Percentiles rank a stretch among this genome's conserved stretches.
Conservation (phyloP, 2,113 vertebrate species). For the Hypanus sabinus region DNA sequence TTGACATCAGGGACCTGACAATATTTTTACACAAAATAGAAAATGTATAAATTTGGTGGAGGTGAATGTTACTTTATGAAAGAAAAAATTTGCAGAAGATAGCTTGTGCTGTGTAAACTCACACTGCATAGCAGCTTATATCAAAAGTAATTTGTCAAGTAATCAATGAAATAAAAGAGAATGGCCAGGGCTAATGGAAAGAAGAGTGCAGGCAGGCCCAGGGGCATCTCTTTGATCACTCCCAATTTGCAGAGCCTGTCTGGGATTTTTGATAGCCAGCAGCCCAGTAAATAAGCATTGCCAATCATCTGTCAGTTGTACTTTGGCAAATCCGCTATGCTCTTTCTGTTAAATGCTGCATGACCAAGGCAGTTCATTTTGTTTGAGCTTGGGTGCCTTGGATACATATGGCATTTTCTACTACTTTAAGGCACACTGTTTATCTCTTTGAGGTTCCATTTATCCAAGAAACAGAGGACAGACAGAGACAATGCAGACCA, state of each 20-base stretch:
- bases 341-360: background rate
- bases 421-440: background rate
- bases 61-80: background rate
- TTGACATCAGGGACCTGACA: background rate
- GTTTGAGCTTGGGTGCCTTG: background rate
- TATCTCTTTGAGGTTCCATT: background rate
- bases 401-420: background rate
- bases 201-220: background rate
- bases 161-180: conserved; percentile 17
- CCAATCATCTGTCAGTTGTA: background rate
- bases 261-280: background rate
- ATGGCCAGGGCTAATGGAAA: background rate
- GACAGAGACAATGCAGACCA: background rate
- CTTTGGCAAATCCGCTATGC: background rate
- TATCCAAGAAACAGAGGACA: background rate
- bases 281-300: background rate
- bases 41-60: background rate
- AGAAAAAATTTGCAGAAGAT: background rate
- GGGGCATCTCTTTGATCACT: background rate
- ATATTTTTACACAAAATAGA: background rate
- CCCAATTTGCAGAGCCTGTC: background rate
- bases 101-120: background rate
- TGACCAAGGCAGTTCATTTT: background rate
- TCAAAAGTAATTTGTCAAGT: background rate
- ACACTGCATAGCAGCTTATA: background rate